phyloP scores from a whole-genome alignment of 2,888 invertebrate genomes.

The Diabrotica balteata region DNA sequence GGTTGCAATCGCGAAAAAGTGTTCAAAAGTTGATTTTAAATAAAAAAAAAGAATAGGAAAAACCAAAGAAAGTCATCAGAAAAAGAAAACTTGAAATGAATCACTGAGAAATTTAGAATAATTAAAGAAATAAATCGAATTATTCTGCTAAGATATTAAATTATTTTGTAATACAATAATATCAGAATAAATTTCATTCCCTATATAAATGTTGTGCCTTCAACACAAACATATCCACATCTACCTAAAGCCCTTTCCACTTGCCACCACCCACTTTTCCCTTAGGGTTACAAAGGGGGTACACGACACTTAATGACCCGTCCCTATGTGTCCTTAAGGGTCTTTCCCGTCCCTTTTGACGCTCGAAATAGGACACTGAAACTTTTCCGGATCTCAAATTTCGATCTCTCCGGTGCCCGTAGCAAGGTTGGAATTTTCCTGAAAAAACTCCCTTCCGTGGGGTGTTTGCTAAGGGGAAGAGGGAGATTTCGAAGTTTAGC shows the following conservation, averaged over 20 bases:
- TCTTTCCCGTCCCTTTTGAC: constrained; percentile 25
- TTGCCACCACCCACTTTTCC: constrained; percentile 13
- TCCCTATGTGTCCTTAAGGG: constrained; percentile 33
- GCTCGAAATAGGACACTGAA: constrained; percentile 33
- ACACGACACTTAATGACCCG: constrained; percentile 31
- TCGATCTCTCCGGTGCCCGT: constrained; percentile 30
- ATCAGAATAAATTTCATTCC: no score
- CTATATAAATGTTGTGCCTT: background rate
- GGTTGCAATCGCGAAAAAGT: no score
- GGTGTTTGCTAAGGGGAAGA: constrained; percentile 8
- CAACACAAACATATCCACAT: constrained; percentile 19
- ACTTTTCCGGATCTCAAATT: constrained; percentile 32
- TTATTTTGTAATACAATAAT: no score
- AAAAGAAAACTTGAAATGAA: no score
- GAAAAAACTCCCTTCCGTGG: constrained; percentile 12
- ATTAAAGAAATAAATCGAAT: no score
- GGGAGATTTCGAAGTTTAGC: background rate
- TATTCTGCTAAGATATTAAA: no score
- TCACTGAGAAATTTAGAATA: no score
- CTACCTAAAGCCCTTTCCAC: constrained; percentile 22
- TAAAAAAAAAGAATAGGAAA: no score
- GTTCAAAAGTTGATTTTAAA: no score
- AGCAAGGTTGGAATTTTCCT: constrained; percentile 25
- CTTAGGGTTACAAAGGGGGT: constrained; percentile 7
- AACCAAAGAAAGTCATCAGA: no score